Evolutionary conservation across 2,797 vertebrate genomes (phyloP), one percentile per base, ranked within the genome.

Genomic region (Helarctos malayanus): DNA sequence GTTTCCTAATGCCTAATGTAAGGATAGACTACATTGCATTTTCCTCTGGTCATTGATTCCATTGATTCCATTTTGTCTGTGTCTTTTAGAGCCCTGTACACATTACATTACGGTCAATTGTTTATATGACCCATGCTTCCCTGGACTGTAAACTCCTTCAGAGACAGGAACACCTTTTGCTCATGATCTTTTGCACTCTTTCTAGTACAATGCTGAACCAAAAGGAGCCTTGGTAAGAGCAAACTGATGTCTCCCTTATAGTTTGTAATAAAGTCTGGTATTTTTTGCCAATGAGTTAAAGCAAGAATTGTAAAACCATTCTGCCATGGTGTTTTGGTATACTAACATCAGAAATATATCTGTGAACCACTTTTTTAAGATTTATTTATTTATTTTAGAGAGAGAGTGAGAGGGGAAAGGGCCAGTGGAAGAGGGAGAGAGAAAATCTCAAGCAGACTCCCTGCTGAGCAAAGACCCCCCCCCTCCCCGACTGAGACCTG

Each of bases 221-320:
- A 75, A 59, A 89, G 63, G 73, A 89, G 7, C 21, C 27, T 83
- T 23, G 71, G 83, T 35, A 80, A 75, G n/a, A 45, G 41, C 29
- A 59, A 73, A 73, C 41, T 16, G 59, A 89, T 16, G 52, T 76
- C 71, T 92, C 32, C 38, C 56, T 80, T 87, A 76, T 21, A 41
- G 76, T 75, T 54, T 1, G 0, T 76, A 65, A 86, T 41, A 76
- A 68, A 65, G 29, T 61, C 63, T 63, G 4, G 16, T 41, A 68
- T 35, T 86, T 75, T 52, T 91, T 69, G 68, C 29, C 52, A 68
- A 18, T 35, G 5, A 82, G 32, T 65, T 80, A 85, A 79, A 80
- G 47, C 63, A 85, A 76, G 27, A 94, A 81, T 41, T 86, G 73
- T 68, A 86, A 91, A 91, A 68, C 27, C 5, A 81, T 54, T 63